Evolutionary conservation across 2,113 vertebrate species (phyloP), one percentile per base, ranked within the genome.

Genomic region (Malurus melanocephalus): DNA sequence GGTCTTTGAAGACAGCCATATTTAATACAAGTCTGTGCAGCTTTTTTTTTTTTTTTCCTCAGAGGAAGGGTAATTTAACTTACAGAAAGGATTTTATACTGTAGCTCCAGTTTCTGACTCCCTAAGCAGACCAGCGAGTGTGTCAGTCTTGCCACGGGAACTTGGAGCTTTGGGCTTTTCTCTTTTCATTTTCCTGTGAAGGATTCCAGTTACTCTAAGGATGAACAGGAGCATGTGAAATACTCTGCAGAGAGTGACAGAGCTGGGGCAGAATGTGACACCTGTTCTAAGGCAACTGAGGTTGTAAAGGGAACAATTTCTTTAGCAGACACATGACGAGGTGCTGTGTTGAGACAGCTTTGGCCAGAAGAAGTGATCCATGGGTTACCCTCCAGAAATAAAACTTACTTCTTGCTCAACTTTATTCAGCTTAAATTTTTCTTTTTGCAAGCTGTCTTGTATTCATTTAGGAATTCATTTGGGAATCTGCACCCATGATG

Each of bases 1-100:
- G 53, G 38, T 57, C 88, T 92, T 89, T 92, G 77, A 85, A 86
- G 67, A 78, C 38, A 81, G 53, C 43, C 22, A 11, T 91, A 80
- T 85, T 85, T 92, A 78, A 73, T 77, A 42, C 2, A 27, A 45
- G 28, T 49, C 38, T 33, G 7, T 85, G 65, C 42, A 67, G 33
- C 7, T 46, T 32, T 88, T 38, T 35, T 73, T 46, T 32, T 88
- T 38, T 35, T 73, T 85, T 80, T 69, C 33, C 49, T 89, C 68
- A 78, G 30, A 67, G 52, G 13, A 74, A 81, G 81, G 27, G 40
- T 69, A 45, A 76, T 88, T 59, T 72, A 81, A 82, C 16, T 46
- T 69, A 57, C 43, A 66, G 79, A 46, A 62, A 93, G 15, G 59
- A 69, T 77, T 56, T 80, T 57, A 2, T 77, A 20, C 16, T 71